Evolutionary conservation across 2,113 vertebrate genomes (phyloP).

Genomic region (Pterophyllum scalare): DNA sequence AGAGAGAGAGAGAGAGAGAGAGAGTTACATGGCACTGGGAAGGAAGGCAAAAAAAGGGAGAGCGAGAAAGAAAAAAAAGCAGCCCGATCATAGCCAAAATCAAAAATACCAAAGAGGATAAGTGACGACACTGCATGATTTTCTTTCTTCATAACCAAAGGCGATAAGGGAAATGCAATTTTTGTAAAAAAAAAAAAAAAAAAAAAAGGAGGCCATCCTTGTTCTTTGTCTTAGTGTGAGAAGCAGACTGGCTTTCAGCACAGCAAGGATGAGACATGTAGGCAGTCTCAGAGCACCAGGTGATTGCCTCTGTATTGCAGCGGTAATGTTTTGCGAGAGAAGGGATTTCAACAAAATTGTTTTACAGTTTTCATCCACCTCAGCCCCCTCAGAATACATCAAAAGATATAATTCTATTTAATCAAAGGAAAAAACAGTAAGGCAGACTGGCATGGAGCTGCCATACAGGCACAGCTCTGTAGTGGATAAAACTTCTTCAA

Average conservation of each 20-base stretch:
- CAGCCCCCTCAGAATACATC: conserved; percentile 68
- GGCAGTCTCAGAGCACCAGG: conserved; percentile 40
- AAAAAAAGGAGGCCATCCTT: conserved; percentile 47
- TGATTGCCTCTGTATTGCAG: conserved; percentile 62
- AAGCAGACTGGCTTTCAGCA: conserved; percentile 32
- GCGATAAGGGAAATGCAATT: conserved; percentile 37
- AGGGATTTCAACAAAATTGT: conserved; percentile 57
- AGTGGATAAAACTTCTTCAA: background rate
- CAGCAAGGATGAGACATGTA: conserved; percentile 33
- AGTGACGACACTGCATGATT: conserved; percentile 47
- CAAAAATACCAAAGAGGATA: conserved; percentile 60
- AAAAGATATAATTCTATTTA: conserved; percentile 64
- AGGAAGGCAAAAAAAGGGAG: conserved; percentile 8
- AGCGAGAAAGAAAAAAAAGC: conserved; percentile 1
- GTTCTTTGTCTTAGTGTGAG: conserved; percentile 30
- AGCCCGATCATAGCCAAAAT: conserved; percentile 47
- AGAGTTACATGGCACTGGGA: background rate
- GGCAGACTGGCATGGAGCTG: conserved; percentile 9
- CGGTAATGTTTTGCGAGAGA: conserved; percentile 47
- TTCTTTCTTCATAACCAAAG: conserved; percentile 54
- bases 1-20: background rate
- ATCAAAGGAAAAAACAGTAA: conserved; percentile 51
- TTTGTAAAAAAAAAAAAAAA: too few species aligned
- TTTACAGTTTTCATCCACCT: conserved; percentile 60
- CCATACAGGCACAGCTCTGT: background rate